Evolutionary conservation across 2,113 vertebrate genomes (phyloP).

Genomic region (Entelurus aequoreus): DNA sequence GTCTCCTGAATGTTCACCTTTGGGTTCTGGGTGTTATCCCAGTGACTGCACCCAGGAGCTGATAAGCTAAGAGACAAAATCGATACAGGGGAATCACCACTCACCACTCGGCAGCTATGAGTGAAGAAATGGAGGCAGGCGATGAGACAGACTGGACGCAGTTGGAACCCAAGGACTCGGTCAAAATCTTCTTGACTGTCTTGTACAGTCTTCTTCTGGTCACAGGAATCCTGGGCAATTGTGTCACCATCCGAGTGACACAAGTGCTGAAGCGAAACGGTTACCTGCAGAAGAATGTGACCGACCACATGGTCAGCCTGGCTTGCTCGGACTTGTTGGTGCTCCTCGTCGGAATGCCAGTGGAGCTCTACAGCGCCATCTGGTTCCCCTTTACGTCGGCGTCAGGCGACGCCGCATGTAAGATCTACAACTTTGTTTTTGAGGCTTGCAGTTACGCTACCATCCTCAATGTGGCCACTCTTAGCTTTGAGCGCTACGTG

Average conservation of each 20-base stretch:
- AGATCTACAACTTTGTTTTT: conserved; percentile 88
- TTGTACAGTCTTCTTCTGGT: conserved; percentile 79
- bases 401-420: conserved; percentile 74
- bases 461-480: conserved; percentile 84
- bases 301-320: conserved; percentile 90
- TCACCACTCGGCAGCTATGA: not conserved
- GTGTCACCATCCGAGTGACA: conserved; percentile 81
- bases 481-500: conserved; percentile 91
- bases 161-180: conserved; percentile 77
- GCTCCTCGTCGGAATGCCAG: conserved; percentile 88
- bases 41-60: conserved; percentile 20
- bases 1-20: not conserved
- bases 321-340: conserved; percentile 91
- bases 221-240: conserved; percentile 86
- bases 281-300: conserved; percentile 91
- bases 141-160: conserved; percentile 4
- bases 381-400: conserved; percentile 82
- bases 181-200: conserved; percentile 80
- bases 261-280: conserved; percentile 81
- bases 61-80: conserved; percentile 50
- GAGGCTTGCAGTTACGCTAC: conserved; percentile 95
- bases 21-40: conserved; percentile 17
- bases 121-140: conserved; percentile 7
- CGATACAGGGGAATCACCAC: conserved; percentile 39
- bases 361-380: conserved; percentile 86